Conservation (phyloP, 2,888 invertebrate species). For the Morpho achilles region DNA sequence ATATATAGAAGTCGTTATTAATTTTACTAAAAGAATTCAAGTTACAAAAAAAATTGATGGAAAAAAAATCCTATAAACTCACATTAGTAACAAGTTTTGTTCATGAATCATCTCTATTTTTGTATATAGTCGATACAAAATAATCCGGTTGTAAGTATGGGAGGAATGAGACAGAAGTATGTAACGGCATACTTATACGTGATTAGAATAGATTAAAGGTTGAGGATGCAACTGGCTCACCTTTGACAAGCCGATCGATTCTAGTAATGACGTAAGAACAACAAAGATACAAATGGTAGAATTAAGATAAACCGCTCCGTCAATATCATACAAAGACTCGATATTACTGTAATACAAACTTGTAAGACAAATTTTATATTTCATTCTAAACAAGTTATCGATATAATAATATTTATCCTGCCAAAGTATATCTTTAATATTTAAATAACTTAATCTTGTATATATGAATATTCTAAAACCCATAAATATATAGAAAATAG, state of each 20-base stretch:
- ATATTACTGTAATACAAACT: no score
- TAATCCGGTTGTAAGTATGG: conserved; percentile 37
- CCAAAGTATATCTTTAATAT: no score
- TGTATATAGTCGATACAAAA: conserved; percentile 35
- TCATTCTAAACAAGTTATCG: no score
- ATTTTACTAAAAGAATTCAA: no score
- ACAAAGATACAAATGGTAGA: conserved; percentile 1
- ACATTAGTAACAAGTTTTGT: background rate
- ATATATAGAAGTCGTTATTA: no score
- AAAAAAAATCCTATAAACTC: background rate
- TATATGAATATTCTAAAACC: no score
- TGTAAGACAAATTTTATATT: no score
- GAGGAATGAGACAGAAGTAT: conserved; percentile 28
- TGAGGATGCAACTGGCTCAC: conserved; percentile 57
- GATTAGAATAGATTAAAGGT: conserved; percentile 63
- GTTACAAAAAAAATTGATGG: background rate
- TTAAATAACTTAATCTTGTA: no score
- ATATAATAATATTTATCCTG: no score
- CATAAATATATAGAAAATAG: no score
- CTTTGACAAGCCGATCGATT: conserved; percentile 40
- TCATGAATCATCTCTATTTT: conserved; percentile 52
- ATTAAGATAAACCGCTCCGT: no score
- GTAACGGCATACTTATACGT: conserved; percentile 38
- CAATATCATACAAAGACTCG: no score
- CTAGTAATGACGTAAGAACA: conserved; percentile 53